Evolutionary conservation across 2,797 vertebrate species (phyloP).

Genomic region (Miichthys miiuy): DNA sequence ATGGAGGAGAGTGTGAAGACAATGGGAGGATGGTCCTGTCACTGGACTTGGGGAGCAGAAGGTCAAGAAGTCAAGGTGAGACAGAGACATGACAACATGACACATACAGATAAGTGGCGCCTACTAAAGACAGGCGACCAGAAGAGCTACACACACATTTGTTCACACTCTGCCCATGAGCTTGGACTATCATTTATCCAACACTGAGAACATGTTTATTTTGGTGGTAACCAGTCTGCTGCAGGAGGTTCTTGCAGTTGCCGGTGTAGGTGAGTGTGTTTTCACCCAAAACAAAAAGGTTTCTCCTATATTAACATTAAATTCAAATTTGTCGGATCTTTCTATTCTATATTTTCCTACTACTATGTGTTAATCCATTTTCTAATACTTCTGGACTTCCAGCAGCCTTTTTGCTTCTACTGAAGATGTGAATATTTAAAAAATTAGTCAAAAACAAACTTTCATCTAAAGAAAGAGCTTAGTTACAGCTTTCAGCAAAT

Average conservation of each 20-base stretch:
- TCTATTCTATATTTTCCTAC: neutral
- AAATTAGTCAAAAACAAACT: neutral
- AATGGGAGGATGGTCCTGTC: conserved; percentile 83
- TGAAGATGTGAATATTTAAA: conserved; percentile 1
- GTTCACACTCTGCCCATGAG: neutral
- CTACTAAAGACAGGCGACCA: conserved; percentile 68
- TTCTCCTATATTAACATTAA: neutral
- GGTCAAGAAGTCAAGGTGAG: conserved; percentile 76
- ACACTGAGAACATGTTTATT: conserved; percentile 55
- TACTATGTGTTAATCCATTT: neutral
- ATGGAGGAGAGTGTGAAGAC: conserved; percentile 56
- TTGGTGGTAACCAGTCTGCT: conserved; percentile 62
- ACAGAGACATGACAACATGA: conserved; percentile 55
- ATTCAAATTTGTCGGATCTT: neutral
- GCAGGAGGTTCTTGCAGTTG: conserved; percentile 45
- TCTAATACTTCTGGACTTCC: neutral
- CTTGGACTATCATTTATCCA: conserved; percentile 11
- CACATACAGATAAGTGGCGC: conserved; percentile 69
- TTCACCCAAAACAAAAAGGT: neutral
- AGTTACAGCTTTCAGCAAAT: neutral
- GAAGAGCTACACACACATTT: conserved; percentile 14
- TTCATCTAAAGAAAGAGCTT: neutral
- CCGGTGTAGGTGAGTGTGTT: conserved; percentile 76
- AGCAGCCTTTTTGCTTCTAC: neutral
- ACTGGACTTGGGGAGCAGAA: conserved; percentile 50